Base-by-base conservation (phyloP, 2,888 invertebrate genomes). In the Hydroisotoma schaefferi region DNA sequence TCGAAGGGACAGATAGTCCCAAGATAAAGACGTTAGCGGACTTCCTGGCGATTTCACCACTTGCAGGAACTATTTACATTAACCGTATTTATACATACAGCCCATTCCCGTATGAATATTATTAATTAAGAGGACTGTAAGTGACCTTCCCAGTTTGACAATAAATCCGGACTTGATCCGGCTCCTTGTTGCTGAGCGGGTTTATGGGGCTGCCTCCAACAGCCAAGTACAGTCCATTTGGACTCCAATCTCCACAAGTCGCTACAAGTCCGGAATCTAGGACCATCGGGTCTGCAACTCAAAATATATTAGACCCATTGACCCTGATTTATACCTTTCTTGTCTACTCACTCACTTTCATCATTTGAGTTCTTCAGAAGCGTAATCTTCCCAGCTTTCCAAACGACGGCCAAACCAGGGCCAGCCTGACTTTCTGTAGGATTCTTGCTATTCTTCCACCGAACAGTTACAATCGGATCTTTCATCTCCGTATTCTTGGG, bases 11-110 rank as follows among this genome's bases (percentile, higher is more conserved):
- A 69, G 93, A 0, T 94, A 94, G 78, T 99, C 98, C 0, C 98
- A 92, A 1, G 95, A 92, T 64, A 99, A 82, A 1, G 94, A 94
- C 10, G 98, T 86, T 37, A 97, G 83, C 5, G 98, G 80, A 0
- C 97, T 94, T 55, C 94, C 94, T 0, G 97, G 94, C 12, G 98
- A 87, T 75, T 89, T 89, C 44, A 98, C 78, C 0, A 88, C 90
- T 57, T 94, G 84, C 57, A 94, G 80, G 73, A 89, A 87, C 85
- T 93, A 77, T n/a, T n/a, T n/a, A 8, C 40, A 40, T 18, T 40
- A 40, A 40, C 20, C 20, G n/a, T 33, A 10, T 10, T 33, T 33
- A 33, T 33, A 33, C 15, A 33, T 33, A 8, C 15, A 33, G 33
- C 33, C 15, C 8, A 33, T 33, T 33, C 15, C 15, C 15, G 15